These are phyloP conservation scores for Anadara kagoshimensis DNA, from an alignment of 1,140 invertebrate species.

Conservation along the genomic window DNA sequence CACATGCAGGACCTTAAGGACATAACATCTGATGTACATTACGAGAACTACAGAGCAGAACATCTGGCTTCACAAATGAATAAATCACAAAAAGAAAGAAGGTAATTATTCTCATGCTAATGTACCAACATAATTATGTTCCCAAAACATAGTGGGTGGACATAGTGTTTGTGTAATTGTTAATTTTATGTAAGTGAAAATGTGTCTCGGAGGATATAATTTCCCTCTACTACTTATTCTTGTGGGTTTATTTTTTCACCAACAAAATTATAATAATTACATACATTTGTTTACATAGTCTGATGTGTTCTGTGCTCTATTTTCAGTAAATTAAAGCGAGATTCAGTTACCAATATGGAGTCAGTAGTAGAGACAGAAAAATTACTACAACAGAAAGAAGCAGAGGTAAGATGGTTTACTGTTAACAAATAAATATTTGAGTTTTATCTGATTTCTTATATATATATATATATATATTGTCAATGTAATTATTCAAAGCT, in stretches of 20 bases:
- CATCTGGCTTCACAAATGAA: slow-evolving; percentile 62
- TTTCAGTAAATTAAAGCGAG: slow-evolving; percentile 33
- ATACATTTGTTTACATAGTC: neutral
- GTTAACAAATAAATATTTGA: neutral
- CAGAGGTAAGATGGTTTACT: slow-evolving; percentile 9
- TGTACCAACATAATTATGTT: too few species aligned
- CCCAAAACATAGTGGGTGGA: too few species aligned
- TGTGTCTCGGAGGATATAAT: too few species aligned
- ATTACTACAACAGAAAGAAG: slow-evolving; percentile 28
- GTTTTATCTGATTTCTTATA: neutral
- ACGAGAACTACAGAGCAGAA: slow-evolving; percentile 73
- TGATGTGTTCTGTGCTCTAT: neutral
- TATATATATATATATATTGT: neutral
- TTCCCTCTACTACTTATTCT: too few species aligned
- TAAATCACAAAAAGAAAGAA: slow-evolving; percentile 24
- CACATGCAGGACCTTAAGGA: slow-evolving; percentile 75
- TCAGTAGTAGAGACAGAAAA: slow-evolving; percentile 16
- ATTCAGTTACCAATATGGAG: slow-evolving; percentile 18
- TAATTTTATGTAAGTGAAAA: too few species aligned
- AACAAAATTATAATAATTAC: too few species aligned
- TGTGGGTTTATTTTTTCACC: too few species aligned
- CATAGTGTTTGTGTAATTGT: too few species aligned
- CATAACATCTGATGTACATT: slow-evolving; percentile 72
- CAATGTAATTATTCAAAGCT: neutral
- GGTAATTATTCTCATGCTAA: neutral